Evolutionary conservation across 2,888 invertebrate species (phyloP).

Genomic region (Erebia epiphron): DNA sequence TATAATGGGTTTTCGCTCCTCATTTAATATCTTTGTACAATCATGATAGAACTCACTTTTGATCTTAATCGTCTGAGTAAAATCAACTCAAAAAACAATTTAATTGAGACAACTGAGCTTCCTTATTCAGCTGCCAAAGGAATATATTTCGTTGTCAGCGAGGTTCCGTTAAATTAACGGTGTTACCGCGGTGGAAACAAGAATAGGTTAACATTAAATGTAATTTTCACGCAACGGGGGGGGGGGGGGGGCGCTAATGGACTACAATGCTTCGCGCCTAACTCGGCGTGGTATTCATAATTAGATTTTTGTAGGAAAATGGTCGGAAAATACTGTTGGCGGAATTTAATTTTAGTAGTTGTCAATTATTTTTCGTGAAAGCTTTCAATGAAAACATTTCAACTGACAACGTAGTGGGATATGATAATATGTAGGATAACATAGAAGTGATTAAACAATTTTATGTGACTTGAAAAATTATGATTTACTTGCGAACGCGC

Average conservation of each 20-base stretch:
- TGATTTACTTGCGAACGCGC: too few species aligned
- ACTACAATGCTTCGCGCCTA: slow-evolving; percentile 30
- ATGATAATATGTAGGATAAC: too few species aligned
- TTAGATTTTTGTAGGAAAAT: slow-evolving; percentile 17
- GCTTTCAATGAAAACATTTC: too few species aligned
- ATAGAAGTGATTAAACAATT: too few species aligned
- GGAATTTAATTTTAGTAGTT: not conserved
- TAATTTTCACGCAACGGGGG: slow-evolving; percentile 43
- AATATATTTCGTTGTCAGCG: slow-evolving; percentile 44
- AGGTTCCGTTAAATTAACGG: slow-evolving; percentile 41
- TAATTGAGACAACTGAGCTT: slow-evolving; percentile 24
- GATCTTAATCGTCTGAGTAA: slow-evolving; percentile 5
- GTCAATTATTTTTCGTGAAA: not conserved
- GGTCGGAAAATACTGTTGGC: not conserved
- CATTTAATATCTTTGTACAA: not conserved
- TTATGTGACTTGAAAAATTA: too few species aligned
- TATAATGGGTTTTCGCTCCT: too few species aligned
- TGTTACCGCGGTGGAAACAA: slow-evolving; percentile 39
- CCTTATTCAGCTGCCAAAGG: slow-evolving; percentile 38
- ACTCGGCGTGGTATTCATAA: slow-evolving; percentile 12
- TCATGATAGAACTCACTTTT: not conserved
- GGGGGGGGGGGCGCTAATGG: slow-evolving; percentile 40
- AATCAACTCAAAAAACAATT: slow-evolving; percentile 19
- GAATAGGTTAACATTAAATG: slow-evolving; percentile 43
- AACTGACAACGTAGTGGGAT: too few species aligned